Base-by-base conservation (phyloP, 1,140 invertebrate species). In the Drosophila ercepeae region DNA sequence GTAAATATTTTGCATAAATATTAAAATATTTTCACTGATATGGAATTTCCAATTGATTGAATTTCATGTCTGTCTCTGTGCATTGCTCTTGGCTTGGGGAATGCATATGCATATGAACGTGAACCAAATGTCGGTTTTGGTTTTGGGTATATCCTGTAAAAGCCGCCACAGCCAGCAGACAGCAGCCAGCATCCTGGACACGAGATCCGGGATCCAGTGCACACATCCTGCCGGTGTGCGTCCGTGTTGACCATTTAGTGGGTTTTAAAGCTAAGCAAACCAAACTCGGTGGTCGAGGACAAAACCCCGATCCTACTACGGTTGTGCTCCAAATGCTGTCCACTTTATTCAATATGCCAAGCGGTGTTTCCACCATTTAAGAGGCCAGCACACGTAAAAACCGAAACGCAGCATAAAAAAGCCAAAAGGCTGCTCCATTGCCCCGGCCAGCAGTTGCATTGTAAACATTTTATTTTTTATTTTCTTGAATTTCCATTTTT, bases 1-100 rank as follows among this genome's bases (percentile, higher is more conserved):
- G 63, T 76, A 86, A 86, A 79, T 75, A 65, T 79, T 81, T 81
- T 81, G 77, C 77, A 81, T 81, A 81, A 81, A 86, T 88, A 88
- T 88, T 76, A 65, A 86, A 86, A 86, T 86, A 86, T 88, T 88
- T 84, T 61, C 81, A 86, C 68, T 77, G 78, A 82, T 77, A 86
- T 73, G 81, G 72, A 84, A 84, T 86, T 84, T 86, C 73, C 82
- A 77, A 71, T 74, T 86, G 81, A 88, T 86, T 86, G 82, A 88
- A 84, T 86, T 74, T 55, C 44, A 50, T 48, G 39, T 52, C 45
- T 55, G 45, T 46, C 29, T 51, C 41, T 58, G 36, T 52, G 64
- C 45, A 51, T 42, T 52, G 14, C 61, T 13, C 36, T 11, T 4
- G 4, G 36, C 1, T 13, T 9, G 21, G 51, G 4, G 27, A 68